Base-by-base conservation (phyloP, 1,140 invertebrate species). In the Bombus pyrosoma region DNA sequence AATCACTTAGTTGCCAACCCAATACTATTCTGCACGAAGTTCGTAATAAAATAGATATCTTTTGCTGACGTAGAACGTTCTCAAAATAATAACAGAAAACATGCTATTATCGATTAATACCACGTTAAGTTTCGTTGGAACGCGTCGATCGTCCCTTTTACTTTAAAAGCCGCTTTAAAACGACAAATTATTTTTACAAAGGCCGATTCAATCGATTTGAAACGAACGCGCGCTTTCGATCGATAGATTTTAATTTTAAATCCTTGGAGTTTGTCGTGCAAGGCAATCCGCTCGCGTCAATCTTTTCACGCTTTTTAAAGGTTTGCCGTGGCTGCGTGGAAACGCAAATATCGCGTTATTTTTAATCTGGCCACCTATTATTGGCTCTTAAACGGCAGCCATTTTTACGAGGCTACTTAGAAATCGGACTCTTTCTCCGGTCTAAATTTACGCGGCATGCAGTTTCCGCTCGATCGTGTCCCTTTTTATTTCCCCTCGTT, bases 341-440 rank as follows among this genome's bases (percentile, higher is more conserved):
- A 34, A 74, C n/a, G 73, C 73, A 74, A 74, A 74, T 41, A 74
- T 74, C 73, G 73, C 73, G 73, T 74, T 74, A 74, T 74, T 74
- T 74, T 74, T 74, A 74, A 74, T 74, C 73, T 4, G 73, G 41
- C 32, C 43, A 13, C 22, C 73, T 74, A 74, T 74, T 74, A 74
- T 74, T 74, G 73, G 73, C 73, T 74, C 72, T n/a, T 32, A 47
- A 74, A 74, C 73, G 73, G 73, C 73, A 18, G 73, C 73, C 73
- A 74, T 74, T 74, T 74, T 74, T 74, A 74, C 73, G 22, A 47
- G 10, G 73, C 41, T 25, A 74, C 73, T 53, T 74, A 74, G 73
- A 74, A 53, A 74, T 74, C 41, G 43, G 32, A 34, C 73, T 53
- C 41, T 53, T 53, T 74, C 41, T 6, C 18, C n/a, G n/a, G 22